Evolutionary conservation across 2,888 invertebrate genomes (phyloP).

Genomic region (Monochamus alternatus): DNA sequence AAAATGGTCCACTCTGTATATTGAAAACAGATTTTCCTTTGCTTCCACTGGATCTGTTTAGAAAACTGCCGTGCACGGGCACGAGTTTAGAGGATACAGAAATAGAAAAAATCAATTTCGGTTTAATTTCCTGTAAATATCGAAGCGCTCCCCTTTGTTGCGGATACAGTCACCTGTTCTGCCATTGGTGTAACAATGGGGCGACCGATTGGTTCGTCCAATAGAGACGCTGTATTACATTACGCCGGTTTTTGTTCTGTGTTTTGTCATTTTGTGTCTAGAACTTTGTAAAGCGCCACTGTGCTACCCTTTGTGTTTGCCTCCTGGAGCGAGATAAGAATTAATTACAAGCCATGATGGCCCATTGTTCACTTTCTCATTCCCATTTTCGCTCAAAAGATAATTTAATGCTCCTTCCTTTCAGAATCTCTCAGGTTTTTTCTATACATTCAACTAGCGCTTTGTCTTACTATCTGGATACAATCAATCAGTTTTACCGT

Average conservation of each 20-base stretch:
- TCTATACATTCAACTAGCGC: slow-evolving; percentile 16
- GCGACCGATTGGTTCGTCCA: slow-evolving; percentile 69
- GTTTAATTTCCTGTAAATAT: slow-evolving; percentile 42
- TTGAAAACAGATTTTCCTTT: too few relatives aligned
- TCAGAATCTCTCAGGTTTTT: slow-evolving; percentile 26
- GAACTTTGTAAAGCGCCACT: slow-evolving; percentile 69
- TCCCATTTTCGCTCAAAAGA: slow-evolving; percentile 68
- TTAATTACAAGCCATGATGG: slow-evolving; percentile 72
- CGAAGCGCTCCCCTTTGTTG: slow-evolving; percentile 45
- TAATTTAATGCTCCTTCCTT: slow-evolving; percentile 67
- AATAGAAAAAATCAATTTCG: slow-evolving; percentile 4
- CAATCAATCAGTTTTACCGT: slow-evolving; percentile 29
- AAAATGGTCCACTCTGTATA: too few relatives aligned
- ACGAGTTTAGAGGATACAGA: too few relatives aligned
- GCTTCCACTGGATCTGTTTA: too few relatives aligned
- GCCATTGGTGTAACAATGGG: slow-evolving; percentile 68
- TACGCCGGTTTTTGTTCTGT: slow-evolving; percentile 70
- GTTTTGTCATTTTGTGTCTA: slow-evolving; percentile 71
- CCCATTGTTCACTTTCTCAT: slow-evolving; percentile 69
- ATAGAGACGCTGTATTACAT: slow-evolving; percentile 69
- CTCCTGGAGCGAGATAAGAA: slow-evolving; percentile 72
- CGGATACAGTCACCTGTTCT: slow-evolving; percentile 65
- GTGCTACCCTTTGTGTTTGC: slow-evolving; percentile 67
- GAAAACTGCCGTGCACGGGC: too few relatives aligned
- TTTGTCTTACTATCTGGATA: slow-evolving; percentile 34